Evolutionary conservation across 2,888 invertebrate species (phyloP).

Genomic region (Sisyra nigra): DNA sequence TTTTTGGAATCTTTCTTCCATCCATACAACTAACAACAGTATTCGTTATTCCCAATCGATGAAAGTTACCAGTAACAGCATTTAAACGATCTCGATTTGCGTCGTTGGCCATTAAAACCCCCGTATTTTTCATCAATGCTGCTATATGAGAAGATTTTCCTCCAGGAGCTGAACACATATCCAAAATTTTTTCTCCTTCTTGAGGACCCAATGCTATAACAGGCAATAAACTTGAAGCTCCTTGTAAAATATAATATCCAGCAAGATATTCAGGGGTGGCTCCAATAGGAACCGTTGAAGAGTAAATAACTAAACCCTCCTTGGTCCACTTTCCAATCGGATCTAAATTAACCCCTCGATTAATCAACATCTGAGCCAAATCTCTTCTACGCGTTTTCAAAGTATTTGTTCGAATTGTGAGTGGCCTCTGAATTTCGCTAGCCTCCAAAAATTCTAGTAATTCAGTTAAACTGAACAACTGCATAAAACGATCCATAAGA

Average conservation of each 20-base stretch:
- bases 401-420: constrained; percentile 92
- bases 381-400: constrained; percentile 84
- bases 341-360: constrained; percentile 94
- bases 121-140: constrained; percentile 96
- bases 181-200: constrained; percentile 84
- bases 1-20: constrained; percentile 68
- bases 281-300: constrained; percentile 89
- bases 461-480: constrained; percentile 74
- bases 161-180: constrained; percentile 97
- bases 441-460: constrained; percentile 91
- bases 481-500: constrained; percentile 81
- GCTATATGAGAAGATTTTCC: constrained; percentile 98
- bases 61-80: constrained; percentile 91
- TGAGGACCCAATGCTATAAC: constrained; percentile 97
- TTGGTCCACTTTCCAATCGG: constrained; percentile 98
- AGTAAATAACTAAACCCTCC: constrained; percentile 91
- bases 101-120: constrained; percentile 92
- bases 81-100: constrained; percentile 76
- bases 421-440: constrained; percentile 84
- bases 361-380: constrained; percentile 86
- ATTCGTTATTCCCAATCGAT: constrained; percentile 90
- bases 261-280: constrained; percentile 98
- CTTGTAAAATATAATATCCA: constrained; percentile 93
- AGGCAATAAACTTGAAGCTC: constrained; percentile 91
- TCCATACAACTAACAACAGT: constrained; percentile 79